Evolutionary conservation across 2,113 vertebrate species (phyloP), one percentile per base, ranked within the genome.

Genomic region (Peucedramus taeniatus): DNA sequence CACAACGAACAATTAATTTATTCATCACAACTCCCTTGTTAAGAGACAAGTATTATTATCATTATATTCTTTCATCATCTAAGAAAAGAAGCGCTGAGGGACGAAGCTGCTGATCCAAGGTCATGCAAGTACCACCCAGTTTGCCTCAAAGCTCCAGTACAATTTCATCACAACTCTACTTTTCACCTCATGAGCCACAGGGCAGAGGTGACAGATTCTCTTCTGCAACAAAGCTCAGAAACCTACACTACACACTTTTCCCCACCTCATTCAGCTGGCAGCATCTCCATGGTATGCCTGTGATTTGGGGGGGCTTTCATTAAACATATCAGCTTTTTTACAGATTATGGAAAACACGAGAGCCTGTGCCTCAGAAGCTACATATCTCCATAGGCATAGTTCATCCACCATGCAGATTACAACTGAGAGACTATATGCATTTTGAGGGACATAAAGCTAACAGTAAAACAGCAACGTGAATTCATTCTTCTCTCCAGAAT

Each of bases 1-100:
- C 82, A 95, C n/a, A 75, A 93, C 3, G 7, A 89, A 83, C 76
- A 94, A 96, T 92, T 87, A 95, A 95, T 95, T 70, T 94, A 95
- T 96, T 97, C 96, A 89, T 83, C 77, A 40, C 92, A 96, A 78
- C 64, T 90, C 17, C 56, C 75, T 94, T 94, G 91, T 90, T 92
- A 91, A 83, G 74, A 95, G 79, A 81, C 57, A 95, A 87, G 56
- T 68, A 86, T 89, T 93, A 89, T 61, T 54, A 40, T 82, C 71
- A 57, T 91, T 71, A 54, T 60, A 87, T 45, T 68, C 59, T 89
- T 93, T 90, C 60, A 94, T 92, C 56, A 82, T 47, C 64, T 88
- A 90, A 83, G 83, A 88, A 89, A 92, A 93, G 87, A 85, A 93
- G 63, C 2, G 2, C 45, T 66, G 68, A 75, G 59, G 88, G 39